Evolutionary conservation across 92 coral and sea anemone species (phyloP).

Genomic region (Phenganax stokvisi): DNA sequence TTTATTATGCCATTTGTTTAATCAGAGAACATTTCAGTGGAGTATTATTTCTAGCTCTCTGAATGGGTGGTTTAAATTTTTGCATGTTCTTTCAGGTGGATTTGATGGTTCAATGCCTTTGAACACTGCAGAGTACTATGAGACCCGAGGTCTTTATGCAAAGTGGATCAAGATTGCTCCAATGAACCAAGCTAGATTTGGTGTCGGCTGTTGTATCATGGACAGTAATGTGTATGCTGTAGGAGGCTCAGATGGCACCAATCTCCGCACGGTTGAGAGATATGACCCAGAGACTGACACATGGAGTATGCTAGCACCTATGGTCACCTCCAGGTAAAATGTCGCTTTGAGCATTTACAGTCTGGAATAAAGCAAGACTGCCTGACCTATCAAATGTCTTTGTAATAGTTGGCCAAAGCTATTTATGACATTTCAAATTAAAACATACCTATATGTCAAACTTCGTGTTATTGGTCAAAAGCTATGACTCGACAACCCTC

Average conservation of each 20-base stretch:
- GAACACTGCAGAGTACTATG: constrained; percentile 93
- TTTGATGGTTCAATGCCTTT: constrained; percentile 99
- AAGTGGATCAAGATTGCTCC: constrained; percentile 90
- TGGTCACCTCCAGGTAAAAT: constrained; percentile 85
- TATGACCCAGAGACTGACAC: constrained; percentile 80
- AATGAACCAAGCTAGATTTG: constrained; percentile 96
- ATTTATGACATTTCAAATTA: too few species aligned
- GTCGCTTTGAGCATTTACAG: not conserved
- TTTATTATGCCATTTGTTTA: not conserved
- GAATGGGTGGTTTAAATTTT: too few species aligned
- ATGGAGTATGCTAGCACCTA: constrained; percentile 82
- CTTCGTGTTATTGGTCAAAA: too few species aligned
- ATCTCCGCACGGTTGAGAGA: constrained; percentile 78
- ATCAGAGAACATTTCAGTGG: not conserved
- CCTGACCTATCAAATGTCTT: too few species aligned
- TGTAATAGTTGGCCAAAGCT: too few species aligned
- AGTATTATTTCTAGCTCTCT: too few species aligned
- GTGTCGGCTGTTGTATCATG: constrained; percentile 88
- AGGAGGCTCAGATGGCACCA: constrained; percentile 97
- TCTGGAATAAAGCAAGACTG: too few species aligned
- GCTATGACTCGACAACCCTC: too few species aligned
- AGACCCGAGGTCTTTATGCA: constrained; percentile 57
- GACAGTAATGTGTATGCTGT: constrained; percentile 76
- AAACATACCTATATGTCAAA: too few species aligned
- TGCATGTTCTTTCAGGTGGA: constrained; percentile 59